These are phyloP conservation scores for Tenthredo livida DNA, from an alignment of 2,888 invertebrate genomes.

Conservation along the genomic window DNA sequence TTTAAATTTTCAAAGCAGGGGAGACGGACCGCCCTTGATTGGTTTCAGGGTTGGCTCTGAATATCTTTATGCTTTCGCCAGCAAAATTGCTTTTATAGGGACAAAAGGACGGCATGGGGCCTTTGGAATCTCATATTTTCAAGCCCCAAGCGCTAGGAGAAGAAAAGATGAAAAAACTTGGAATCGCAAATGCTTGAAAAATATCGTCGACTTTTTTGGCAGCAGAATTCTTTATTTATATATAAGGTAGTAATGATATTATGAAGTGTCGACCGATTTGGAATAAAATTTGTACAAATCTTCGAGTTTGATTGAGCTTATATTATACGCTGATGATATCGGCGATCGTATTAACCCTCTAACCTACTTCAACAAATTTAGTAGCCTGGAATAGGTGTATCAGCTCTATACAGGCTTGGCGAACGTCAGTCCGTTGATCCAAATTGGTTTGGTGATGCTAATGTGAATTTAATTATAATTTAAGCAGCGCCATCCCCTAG, in stretches of 20 bases:
- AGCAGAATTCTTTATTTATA: neutral
- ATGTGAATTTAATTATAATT: slow-evolving; percentile 47
- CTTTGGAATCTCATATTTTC: neutral
- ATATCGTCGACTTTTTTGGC: neutral
- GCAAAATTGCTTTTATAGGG: slow-evolving; percentile 12
- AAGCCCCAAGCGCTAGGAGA: neutral
- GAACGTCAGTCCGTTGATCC: slow-evolving; percentile 35
- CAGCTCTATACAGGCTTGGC: neutral
- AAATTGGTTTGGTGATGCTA: slow-evolving; percentile 35
- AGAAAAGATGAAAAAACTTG: neutral
- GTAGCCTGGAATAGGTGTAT: neutral
- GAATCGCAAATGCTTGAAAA: neutral
- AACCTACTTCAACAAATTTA: neutral
- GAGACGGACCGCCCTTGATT: slow-evolving; percentile 10
- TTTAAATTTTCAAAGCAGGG: slow-evolving; percentile 15
- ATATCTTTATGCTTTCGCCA: slow-evolving; percentile 16
- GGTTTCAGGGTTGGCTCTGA: slow-evolving; percentile 20
- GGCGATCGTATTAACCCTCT: neutral
- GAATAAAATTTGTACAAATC: neutral
- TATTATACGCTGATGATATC: neutral
- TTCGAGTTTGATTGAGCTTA: neutral
- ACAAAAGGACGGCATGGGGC: neutral
- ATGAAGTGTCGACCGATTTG: neutral
- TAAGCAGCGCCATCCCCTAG: slow-evolving; percentile 15
- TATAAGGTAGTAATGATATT: neutral